Evolutionary conservation across 2,113 vertebrate genomes (phyloP), one percentile per base, ranked within the genome.

Genomic region (Amblyopsis rosae): DNA sequence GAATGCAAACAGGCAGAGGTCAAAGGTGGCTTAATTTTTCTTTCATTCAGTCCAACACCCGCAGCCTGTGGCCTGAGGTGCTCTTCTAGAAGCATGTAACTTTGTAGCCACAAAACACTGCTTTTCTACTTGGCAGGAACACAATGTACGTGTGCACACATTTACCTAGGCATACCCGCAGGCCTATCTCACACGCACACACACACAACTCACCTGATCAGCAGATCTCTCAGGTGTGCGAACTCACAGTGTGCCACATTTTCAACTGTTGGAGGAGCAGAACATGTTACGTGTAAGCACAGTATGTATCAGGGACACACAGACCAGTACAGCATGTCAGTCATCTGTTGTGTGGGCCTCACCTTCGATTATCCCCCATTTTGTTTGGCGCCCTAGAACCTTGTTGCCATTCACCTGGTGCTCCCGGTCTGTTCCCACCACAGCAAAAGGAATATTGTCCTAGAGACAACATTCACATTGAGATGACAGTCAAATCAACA

Each of bases 291-390:
- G 32, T 48, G 0, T 41, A 41, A 41, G 35, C 35, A 5, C 1
- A 5, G 5, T 41, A 5, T 41, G 7, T 41, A 5, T 41, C 35
- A 41, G 35, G 4, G 7, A 41, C 35, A 41, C 5, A 3, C 6
- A 7, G 5, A 5, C 5, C 7, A 41, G 35, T 41, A 41, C 7
- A 6, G 35, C 35, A 41, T 41, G 35, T 41, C 35, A 15, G 13
- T 54, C 1, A 13, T 54, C 13, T 54, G 55, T 17, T 57, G 10
- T 12, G 50, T 13, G n/a, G 41, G 15, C 45, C 77, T 82, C 77
- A 97, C 97, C 96, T 96, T 99, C 97, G 7, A 99, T 94, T 82
- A 98, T 91, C 47, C 97, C 97, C 96, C 97, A 98, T 81, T 98
- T 98, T 49, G 96, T 99, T 89, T 97, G 98, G 58, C 97, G 94